Evolutionary conservation across 1,140 invertebrate genomes (phyloP), one percentile per base, ranked within the genome.

Genomic region (Anoplophora glabripennis): DNA sequence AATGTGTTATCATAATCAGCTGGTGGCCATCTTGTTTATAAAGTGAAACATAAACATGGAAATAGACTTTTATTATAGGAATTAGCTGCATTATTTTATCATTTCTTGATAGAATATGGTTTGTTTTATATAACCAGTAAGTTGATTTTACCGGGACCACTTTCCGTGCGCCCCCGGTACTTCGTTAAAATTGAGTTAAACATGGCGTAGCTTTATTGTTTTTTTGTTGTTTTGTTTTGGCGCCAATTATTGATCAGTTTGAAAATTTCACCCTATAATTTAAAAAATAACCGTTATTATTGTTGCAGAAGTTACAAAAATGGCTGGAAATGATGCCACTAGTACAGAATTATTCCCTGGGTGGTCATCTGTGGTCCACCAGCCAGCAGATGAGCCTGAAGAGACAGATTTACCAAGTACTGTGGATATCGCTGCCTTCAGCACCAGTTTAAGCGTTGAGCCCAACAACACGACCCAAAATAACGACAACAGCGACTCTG

Each of bases 311-410:
- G 11, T 14, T 59, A 12, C 46, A 71, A 65, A 28, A 64, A 76
- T 76, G 74, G 72, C 71, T 61, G 69, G 63, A 52, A 74, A 69
- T 65, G 74, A 76, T 65, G 71, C 63, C 48, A 61, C 67, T 53
- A 72, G 67, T 44, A 72, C 71, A 41, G 71, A 74, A 66, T 66
- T 76, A 45, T 70, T 74, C 36, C 68, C 66, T 56, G 81, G 81
- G 64, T 84, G 82, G 82, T 83, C 80, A 65, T 79, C 79, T 59
- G 81, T 84, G 65, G 82, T 84, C 64, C 82, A 83, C 70, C 79
- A 80, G 75, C 81, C 81, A 53, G 81, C 80, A 55, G 82, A 83
- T 69, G 83, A 83, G 74, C 81, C 81, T 5, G 83, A 84, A 68
- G 80, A 79, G 33, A 80, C 81, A 33, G 75, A 78, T 63, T 73